Evolutionary conservation across 2,888 invertebrate species (phyloP).

Genomic region (Cheilosia vulpina): DNA sequence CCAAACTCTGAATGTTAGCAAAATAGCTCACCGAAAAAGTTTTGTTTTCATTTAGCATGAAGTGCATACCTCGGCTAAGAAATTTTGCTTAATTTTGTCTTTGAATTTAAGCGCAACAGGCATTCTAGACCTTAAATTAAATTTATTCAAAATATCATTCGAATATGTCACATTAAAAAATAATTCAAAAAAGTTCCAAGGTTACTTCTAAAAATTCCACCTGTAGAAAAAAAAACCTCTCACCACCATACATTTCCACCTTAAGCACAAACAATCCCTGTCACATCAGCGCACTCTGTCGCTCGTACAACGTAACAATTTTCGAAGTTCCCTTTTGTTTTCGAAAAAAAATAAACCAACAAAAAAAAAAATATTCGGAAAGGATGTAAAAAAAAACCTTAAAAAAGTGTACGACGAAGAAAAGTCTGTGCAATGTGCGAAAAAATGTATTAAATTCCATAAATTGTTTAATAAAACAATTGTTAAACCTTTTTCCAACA

Average conservation of each 20-base stretch:
- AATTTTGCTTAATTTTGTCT: no score
- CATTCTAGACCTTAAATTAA: no score
- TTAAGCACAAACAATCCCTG: slow-evolving; percentile 57
- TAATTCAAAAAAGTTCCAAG: no score
- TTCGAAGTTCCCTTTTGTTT: slow-evolving; percentile 70
- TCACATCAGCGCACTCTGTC: slow-evolving; percentile 55
- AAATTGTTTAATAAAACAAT: slow-evolving; percentile 36
- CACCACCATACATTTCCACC: slow-evolving; percentile 30
- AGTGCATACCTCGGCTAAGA: no score
- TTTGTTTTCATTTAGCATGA: no score
- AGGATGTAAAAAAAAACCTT: slow-evolving; percentile 70
- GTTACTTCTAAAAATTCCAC: background rate
- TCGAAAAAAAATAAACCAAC: slow-evolving; percentile 68
- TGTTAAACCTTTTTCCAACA: background rate
- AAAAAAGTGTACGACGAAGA: slow-evolving; percentile 72
- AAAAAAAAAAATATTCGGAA: slow-evolving; percentile 65
- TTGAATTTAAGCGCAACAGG: no score
- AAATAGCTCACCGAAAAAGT: no score
- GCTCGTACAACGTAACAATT: slow-evolving; percentile 17
- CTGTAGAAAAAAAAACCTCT: background rate
- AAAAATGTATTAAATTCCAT: slow-evolving; percentile 50
- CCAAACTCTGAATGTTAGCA: no score
- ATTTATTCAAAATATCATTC: no score
- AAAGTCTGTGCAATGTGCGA: slow-evolving; percentile 72
- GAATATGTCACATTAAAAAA: no score